phyloP scores from a whole-genome alignment of 2,113 vertebrate species.

The Channa maculata region DNA sequence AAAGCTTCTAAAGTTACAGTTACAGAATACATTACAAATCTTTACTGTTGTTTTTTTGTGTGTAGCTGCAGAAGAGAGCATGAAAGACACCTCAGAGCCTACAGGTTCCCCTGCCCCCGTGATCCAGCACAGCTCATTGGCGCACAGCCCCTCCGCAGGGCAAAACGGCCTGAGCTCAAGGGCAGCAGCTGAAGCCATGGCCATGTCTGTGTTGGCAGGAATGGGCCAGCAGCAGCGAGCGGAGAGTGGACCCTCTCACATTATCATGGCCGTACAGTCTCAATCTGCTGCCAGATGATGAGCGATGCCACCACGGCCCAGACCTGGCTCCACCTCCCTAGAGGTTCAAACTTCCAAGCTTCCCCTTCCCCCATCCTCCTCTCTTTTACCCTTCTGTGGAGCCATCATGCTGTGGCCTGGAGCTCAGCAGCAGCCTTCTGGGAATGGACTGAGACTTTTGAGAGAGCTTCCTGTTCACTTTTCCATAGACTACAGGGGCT shows the following conservation, averaged over 20 bases:
- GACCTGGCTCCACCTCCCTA: slow-evolving; percentile 64
- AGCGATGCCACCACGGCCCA: slow-evolving; percentile 68
- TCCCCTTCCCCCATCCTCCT: slow-evolving; percentile 22
- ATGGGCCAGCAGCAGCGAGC: slow-evolving; percentile 94
- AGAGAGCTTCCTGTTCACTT: slow-evolving; percentile 82
- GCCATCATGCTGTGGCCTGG: slow-evolving; percentile 76
- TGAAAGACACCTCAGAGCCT: slow-evolving; percentile 91
- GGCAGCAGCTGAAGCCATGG: slow-evolving; percentile 94
- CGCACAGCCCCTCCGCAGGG: slow-evolving; percentile 80
- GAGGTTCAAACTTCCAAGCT: slow-evolving; percentile 41
- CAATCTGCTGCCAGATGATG: slow-evolving; percentile 98
- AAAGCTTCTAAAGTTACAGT: not conserved
- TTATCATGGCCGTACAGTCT: slow-evolving; percentile 92
- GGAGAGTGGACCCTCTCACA: slow-evolving; percentile 83
- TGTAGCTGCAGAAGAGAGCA: slow-evolving; percentile 88
- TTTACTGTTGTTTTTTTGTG: not conserved
- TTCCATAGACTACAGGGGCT: slow-evolving; percentile 86
- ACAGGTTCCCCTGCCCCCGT: slow-evolving; percentile 92
- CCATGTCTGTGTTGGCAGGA: slow-evolving; percentile 94
- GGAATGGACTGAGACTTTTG: slow-evolving; percentile 80
- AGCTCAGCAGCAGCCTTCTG: slow-evolving; percentile 83
- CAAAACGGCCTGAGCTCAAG: slow-evolving; percentile 90
- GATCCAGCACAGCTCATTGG: slow-evolving; percentile 94
- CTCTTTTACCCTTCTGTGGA: slow-evolving; percentile 54
- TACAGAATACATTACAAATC: not conserved